Conservation (phyloP, 2,113 vertebrate genomes). For the Hippocampus zosterae region DNA sequence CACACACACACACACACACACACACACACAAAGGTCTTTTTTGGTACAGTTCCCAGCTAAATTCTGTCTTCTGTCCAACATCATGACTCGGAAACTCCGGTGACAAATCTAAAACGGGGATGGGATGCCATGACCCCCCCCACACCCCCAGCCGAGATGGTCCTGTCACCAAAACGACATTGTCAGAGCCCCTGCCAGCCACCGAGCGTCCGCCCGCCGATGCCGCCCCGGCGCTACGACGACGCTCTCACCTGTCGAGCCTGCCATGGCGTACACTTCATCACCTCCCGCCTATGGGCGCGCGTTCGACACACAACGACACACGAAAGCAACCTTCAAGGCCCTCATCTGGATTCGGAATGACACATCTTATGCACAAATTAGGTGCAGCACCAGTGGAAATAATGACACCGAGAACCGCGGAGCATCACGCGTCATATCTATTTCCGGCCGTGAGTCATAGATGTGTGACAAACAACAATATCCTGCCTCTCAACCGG, state of each 20-base stretch:
- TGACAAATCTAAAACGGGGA: conserved; percentile 64
- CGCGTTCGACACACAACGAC: conserved; percentile 34
- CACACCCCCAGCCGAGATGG: conserved; percentile 30
- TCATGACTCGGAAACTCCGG: conserved; percentile 4
- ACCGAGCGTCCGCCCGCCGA: conserved; percentile 47
- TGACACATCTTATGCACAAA: conserved; percentile 70
- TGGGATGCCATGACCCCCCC: conserved; percentile 60
- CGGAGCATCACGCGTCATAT: conserved; percentile 66
- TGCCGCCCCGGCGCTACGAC: conserved; percentile 59
- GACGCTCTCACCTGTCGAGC: conserved; percentile 64
- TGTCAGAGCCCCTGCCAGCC: conserved; percentile 52
- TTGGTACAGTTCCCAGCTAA: neutral
- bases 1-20: no score
- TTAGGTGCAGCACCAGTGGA: conserved; percentile 68
- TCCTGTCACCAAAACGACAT: conserved; percentile 46
- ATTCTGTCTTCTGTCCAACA: neutral
- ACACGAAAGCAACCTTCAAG: conserved; percentile 43
- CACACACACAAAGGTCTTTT: conserved; percentile 8
- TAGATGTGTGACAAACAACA: conserved; percentile 67
- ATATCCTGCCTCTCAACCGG: conserved; percentile 51
- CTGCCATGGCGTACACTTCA: conserved; percentile 64
- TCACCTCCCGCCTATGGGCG: conserved; percentile 50
- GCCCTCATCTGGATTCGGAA: conserved; percentile 62
- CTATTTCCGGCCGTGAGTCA: conserved; percentile 66
- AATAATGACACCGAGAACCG: conserved; percentile 68